Evolutionary conservation across 2,797 vertebrate species (phyloP).

Genomic region (Argyrosomus regius): DNA sequence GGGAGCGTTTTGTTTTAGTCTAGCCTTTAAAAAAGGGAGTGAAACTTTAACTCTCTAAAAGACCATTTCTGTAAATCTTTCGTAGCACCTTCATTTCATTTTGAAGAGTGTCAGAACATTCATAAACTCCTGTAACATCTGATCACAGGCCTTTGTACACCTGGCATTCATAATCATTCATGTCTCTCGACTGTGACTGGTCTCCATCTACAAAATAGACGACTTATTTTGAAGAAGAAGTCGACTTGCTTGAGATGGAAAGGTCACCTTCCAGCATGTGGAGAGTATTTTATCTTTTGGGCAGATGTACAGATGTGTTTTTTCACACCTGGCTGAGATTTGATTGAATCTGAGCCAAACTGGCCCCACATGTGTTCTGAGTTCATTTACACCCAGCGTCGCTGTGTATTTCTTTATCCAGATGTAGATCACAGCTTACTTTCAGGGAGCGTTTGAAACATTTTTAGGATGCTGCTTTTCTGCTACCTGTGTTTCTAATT

Average conservation of each 20-base stretch:
- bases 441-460: too few species aligned
- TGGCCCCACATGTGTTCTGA: background rate
- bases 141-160: background rate
- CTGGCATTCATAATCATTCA: background rate
- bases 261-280: background rate
- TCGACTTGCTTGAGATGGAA: too few species aligned
- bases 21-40: background rate
- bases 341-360: background rate
- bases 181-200: background rate
- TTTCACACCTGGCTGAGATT: background rate
- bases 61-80: background rate
- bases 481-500: too few species aligned
- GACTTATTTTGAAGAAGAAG: background rate
- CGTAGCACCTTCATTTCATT: background rate
- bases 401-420: background rate
- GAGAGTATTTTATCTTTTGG: background rate
- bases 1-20: too few species aligned
- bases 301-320: background rate
- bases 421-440: background rate
- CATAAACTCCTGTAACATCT: too few species aligned
- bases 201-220: background rate
- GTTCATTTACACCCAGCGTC: background rate
- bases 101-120: background rate
- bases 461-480: background rate
- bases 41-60: conserved; percentile 6